Conservation (phyloP, 2,797 vertebrate species). For the Fistularia commersonii region DNA sequence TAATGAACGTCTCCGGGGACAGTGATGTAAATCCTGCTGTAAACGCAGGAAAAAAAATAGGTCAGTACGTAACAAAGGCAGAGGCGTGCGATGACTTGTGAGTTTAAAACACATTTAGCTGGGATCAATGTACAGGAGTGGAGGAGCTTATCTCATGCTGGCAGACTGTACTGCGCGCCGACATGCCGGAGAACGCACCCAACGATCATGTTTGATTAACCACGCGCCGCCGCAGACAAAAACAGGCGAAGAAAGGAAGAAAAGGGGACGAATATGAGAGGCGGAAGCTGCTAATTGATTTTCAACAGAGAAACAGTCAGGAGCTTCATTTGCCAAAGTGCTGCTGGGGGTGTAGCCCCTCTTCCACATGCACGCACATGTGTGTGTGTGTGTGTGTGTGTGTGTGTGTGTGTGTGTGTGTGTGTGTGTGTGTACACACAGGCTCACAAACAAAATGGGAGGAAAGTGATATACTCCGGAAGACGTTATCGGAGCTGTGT, state of each 20-base stretch:
- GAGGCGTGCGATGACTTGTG: slow-evolving; percentile 1
- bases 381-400: too few relatives aligned
- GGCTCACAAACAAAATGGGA: slow-evolving; percentile 76
- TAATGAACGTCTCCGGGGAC: too few relatives aligned
- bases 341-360: slow-evolving; percentile 77
- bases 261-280: slow-evolving; percentile 13
- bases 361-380: too few relatives aligned
- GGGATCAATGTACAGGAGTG: slow-evolving; percentile 12
- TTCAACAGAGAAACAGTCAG: slow-evolving; percentile 72
- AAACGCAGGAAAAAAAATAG: slow-evolving; percentile 4
- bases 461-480: slow-evolving; percentile 89
- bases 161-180: slow-evolving; percentile 22
- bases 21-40: background rate
- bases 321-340: slow-evolving; percentile 79
- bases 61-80: slow-evolving; percentile 1
- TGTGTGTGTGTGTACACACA: slow-evolving; percentile 32
- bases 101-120: slow-evolving; percentile 10
- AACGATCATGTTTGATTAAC: slow-evolving; percentile 37
- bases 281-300: slow-evolving; percentile 82
- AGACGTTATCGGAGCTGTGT: slow-evolving; percentile 82
- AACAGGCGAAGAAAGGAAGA: slow-evolving; percentile 31
- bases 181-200: slow-evolving; percentile 15
- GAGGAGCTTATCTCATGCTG: slow-evolving; percentile 18
- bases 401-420: too few relatives aligned
- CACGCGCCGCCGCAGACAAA: slow-evolving; percentile 20